Percentiles rank a stretch among this genome's conserved stretches.
phyloP scores from a whole-genome alignment of 2,113 vertebrate species.

The Climacteris rufus region DNA sequence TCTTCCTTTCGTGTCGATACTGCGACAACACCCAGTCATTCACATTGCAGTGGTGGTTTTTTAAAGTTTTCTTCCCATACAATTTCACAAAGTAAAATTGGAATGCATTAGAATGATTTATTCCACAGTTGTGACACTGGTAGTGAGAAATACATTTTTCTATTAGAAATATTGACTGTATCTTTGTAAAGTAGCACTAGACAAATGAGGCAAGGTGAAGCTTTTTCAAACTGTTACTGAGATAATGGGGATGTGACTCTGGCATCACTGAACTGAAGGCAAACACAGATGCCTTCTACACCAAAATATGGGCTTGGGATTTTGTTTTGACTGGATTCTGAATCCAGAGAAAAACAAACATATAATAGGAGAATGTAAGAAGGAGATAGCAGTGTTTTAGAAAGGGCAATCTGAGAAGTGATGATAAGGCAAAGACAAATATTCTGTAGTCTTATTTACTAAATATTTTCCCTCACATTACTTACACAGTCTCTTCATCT shows the following conservation, averaged over 20 bases:
- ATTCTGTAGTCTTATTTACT: not conserved
- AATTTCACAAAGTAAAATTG: not conserved
- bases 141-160: not conserved
- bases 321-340: not conserved
- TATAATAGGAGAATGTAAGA: not conserved
- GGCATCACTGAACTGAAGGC: not conserved
- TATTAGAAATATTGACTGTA: not conserved
- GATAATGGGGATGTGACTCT: not conserved
- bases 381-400: not conserved
- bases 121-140: not conserved
- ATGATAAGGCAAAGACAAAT: not conserved
- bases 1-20: no score
- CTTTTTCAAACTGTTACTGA: not conserved
- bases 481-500: not conserved
- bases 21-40: not conserved
- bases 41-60: fast-evolving
- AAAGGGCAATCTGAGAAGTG: not conserved
- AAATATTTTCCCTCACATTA: not conserved
- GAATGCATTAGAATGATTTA: not conserved
- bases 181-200: not conserved
- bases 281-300: not conserved
- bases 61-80: not conserved
- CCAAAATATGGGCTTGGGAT: not conserved
- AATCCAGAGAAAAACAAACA: not conserved
- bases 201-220: not conserved